Percentiles rank a stretch among this genome's conserved stretches.
Evolutionary conservation across 2,113 vertebrate species (phyloP).

Genomic region (Centrocercus urophasianus): DNA sequence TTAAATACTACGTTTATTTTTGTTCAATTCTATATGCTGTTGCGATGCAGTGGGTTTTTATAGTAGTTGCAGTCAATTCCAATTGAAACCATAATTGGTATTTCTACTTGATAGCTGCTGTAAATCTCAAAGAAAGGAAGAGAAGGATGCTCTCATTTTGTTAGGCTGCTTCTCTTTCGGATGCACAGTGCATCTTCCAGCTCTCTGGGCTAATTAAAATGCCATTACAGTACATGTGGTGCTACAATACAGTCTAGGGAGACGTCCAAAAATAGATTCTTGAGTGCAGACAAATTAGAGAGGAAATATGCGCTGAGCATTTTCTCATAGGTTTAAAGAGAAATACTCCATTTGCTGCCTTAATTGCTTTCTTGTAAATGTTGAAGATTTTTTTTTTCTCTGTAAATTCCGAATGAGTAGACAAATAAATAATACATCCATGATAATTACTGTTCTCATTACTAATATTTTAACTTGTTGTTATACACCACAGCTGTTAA

Average conservation of each 20-base stretch:
- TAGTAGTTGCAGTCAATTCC: background rate
- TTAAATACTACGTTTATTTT: background rate
- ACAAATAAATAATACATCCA: constrained; percentile 22
- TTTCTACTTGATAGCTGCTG: constrained; percentile 10
- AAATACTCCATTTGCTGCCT: constrained; percentile 40
- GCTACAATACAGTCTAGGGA: constrained; percentile 67
- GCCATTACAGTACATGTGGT: constrained; percentile 72
- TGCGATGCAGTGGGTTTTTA: background rate
- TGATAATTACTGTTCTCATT: background rate
- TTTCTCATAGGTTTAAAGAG: constrained; percentile 63
- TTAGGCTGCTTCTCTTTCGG: constrained; percentile 42
- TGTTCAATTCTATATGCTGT: background rate
- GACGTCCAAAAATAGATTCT: constrained; percentile 76
- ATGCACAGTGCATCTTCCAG: constrained; percentile 46
- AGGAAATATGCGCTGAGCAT: constrained; percentile 56
- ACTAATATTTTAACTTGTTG: background rate
- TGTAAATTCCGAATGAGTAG: background rate
- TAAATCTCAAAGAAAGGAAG: constrained; percentile 52
- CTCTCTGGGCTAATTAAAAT: constrained; percentile 77
- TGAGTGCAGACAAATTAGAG: constrained; percentile 60
- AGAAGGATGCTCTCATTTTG: constrained; percentile 57
- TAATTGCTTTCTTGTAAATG: constrained; percentile 53
- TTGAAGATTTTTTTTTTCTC: background rate
- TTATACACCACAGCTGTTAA: background rate
- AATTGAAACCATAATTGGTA: constrained; percentile 30